Percentiles rank a stretch among this genome's conserved stretches.
Evolutionary conservation across 2,888 invertebrate genomes (phyloP).

Genomic region (Tachina lurida): DNA sequence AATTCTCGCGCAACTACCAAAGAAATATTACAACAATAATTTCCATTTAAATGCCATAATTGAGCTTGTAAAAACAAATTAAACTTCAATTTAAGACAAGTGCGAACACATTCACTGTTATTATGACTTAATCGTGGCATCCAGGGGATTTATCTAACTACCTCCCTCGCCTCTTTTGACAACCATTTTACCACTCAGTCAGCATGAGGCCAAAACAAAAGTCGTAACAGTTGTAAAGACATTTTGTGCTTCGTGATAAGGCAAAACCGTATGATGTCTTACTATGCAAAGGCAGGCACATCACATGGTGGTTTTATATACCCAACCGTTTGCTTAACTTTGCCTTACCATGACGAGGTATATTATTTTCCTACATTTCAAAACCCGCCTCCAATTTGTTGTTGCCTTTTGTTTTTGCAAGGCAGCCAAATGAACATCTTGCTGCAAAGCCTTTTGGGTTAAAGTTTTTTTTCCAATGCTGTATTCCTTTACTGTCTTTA

Average conservation of each 20-base stretch:
- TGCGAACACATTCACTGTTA: conserved; percentile 63
- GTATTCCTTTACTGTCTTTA: conserved; percentile 65
- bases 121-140: conserved; percentile 73
- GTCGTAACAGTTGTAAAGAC: conserved; percentile 32
- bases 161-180: conserved; percentile 7
- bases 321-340: conserved; percentile 55
- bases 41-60: conserved; percentile 74
- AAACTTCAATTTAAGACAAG: conserved; percentile 78
- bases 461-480: conserved; percentile 58
- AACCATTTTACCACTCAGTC: conserved; percentile 31
- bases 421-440: conserved; percentile 28
- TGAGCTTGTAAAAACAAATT: conserved; percentile 81
- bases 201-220: conserved; percentile 10
- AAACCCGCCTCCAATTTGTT: conserved; percentile 65
- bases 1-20: background rate
- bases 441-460: conserved; percentile 56
- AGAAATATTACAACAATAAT: conserved; percentile 45
- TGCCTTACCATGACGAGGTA: conserved; percentile 18
- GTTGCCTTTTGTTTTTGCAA: conserved; percentile 19
- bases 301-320: conserved; percentile 32
- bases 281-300: background rate
- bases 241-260: conserved; percentile 54
- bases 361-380: conserved; percentile 27
- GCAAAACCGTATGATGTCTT: conserved; percentile 62
- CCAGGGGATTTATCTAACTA: conserved; percentile 59